Conservation (phyloP, 2,113 vertebrate genomes). For the Synodontis membranacea region DNA sequence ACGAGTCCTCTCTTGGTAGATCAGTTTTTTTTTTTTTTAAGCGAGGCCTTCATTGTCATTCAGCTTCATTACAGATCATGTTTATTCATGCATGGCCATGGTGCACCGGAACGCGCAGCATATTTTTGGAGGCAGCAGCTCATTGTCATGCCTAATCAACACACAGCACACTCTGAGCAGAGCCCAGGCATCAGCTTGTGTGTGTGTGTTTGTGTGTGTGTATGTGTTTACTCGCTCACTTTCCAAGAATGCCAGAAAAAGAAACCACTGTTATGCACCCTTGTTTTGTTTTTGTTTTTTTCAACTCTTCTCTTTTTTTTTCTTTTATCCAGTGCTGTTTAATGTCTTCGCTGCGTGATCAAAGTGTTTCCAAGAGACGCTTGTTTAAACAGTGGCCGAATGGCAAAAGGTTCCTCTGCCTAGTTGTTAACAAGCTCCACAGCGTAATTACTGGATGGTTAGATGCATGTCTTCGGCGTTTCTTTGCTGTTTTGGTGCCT, state of each 20-base stretch:
- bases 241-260: conserved; percentile 13
- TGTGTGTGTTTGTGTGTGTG: conserved; percentile 31
- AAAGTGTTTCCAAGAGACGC: conserved; percentile 26
- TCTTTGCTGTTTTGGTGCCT: neutral
- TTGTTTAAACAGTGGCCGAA: conserved; percentile 29
- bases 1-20: conserved; percentile 38
- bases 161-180: conserved; percentile 66
- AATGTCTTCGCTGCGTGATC: neutral
- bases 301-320: neutral
- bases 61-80: conserved; percentile 73
- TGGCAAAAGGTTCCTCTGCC: conserved; percentile 28
- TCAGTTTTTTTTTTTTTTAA: conserved; percentile 29
- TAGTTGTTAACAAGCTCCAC: conserved; percentile 32
- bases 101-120: conserved; percentile 62
- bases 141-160: conserved; percentile 77
- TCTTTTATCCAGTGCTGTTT: neutral
- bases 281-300: neutral
- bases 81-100: conserved; percentile 75
- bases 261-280: neutral
- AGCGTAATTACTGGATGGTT: conserved; percentile 39
- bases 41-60: conserved; percentile 68
- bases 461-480: conserved; percentile 4
- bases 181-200: conserved; percentile 34
- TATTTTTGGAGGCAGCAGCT: conserved; percentile 73
- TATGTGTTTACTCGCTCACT: neutral